Base-by-base conservation (phyloP, 2,888 invertebrate species). In the Watsonalla cultraria region DNA sequence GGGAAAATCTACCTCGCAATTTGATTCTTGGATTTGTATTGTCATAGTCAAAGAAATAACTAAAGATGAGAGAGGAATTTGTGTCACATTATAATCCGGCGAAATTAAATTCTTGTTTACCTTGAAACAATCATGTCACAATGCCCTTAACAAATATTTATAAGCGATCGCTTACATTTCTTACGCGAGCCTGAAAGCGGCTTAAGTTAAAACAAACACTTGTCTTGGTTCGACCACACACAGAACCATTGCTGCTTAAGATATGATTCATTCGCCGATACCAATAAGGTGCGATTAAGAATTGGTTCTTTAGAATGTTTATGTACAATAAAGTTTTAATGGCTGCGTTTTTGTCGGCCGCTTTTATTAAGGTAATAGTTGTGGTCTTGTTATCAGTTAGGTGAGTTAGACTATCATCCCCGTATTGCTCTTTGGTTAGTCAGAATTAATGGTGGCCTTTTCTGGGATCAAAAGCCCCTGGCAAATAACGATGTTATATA, bases 221-320 rank as follows among this genome's bases (percentile, higher is more conserved):
- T 56, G 54, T 13, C 51, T 55, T 59, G 37, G 55, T 55, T 55
- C 65, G 81, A 74, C 83, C 83, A 82, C 83, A 82, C 82, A 71
- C 78, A 56, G 53, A 37, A 60, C 46, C 14, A 49, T 5, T 37
- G 37, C 48, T 14, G 6, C 37, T 35, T 8, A 8, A 37, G 39
- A 46, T 56, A 53, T 66, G 76, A 77, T 56, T 67, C 68, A 68
- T 59, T 59, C 59, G 62, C 60, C 37, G 46, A 24, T 53, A 33
- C 49, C 7, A 50, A 46, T 37, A 46, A 50, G 37, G 62, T 61
- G 56, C 60, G 58, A 55, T 11, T 11, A 42, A 2, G 9, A 47
- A 13, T 13, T n/a, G 5, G 13, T 35, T 35, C 13, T 47, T 47
- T 24, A 8, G 7, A 24, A 24, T 7, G 5, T 24, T 47, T 47